Conservation (phyloP, 2,113 vertebrate genomes). For the Cisticola juncidis region DNA sequence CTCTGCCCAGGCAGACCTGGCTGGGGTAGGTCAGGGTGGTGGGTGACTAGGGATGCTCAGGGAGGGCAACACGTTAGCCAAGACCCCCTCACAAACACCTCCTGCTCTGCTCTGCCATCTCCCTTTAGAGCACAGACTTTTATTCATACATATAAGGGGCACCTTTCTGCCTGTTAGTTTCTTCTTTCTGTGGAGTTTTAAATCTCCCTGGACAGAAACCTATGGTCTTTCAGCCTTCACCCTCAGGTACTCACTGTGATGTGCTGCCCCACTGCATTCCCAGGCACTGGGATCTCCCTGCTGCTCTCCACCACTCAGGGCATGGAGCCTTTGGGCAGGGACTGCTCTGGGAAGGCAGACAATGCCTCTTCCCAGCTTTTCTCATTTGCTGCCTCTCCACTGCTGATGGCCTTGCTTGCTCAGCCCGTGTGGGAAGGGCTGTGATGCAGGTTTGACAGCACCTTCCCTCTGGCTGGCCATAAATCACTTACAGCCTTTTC, state of each 20-base stretch:
- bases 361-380: not conserved
- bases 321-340: rapidly evolving
- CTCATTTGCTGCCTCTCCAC: not conserved
- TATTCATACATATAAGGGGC: not conserved
- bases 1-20: not conserved
- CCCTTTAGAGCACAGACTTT: not conserved
- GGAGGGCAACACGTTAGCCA: not conserved
- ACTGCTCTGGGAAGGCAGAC: not conserved
- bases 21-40: not conserved
- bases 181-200: not conserved
- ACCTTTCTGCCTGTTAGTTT: not conserved
- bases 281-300: not conserved
- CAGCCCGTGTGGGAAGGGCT: not conserved
- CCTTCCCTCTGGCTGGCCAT: not conserved
- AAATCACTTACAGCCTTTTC: constrained; percentile 8
- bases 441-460: not conserved
- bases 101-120: not conserved
- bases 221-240: not conserved
- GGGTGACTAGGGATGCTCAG: not conserved
- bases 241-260: not conserved
- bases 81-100: not conserved
- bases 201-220: not conserved
- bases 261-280: not conserved
- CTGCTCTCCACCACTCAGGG: not conserved
- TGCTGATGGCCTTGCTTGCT: not conserved